Base-by-base conservation (phyloP, 2,797 vertebrate species). In the Anas bahamensis region DNA sequence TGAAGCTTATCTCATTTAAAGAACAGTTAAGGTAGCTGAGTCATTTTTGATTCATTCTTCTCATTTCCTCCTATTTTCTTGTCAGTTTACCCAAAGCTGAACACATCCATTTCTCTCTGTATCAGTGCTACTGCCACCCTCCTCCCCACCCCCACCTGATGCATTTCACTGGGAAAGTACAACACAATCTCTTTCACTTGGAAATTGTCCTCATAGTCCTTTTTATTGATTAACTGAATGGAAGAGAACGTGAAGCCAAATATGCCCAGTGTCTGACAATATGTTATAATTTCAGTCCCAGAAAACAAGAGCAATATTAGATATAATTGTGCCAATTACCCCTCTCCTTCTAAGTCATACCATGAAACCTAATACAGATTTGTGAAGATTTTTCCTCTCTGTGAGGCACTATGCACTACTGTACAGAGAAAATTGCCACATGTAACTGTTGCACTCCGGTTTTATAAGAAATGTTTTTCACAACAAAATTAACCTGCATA, bases 171-270 rank as follows among this genome's bases (percentile, higher is more conserved):
- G 37, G 39, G 52, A 78, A 93, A 93, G 79, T 46, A 31, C 19
- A 86, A 69, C 37, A 65, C 5, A 86, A 37, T 80, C 74, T 77
- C 53, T 83, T 88, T 79, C 64, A 84, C 28, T 7, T 42, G 11
- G 59, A 82, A 91, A 82, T 86, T 84, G n/a, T 92, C 89, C 64
- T 92, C 56, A 64, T 71, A 56, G 81, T 59, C 91, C 86, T 88
- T 93, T 83, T 85, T 93, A 89, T 93, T 91, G 81, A 96, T 86
- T 90, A 90, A 74, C 24, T 76, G 33, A 80, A 82, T 39, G 77
- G 65, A 68, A 86, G 83, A 82, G 35, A 83, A 84, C 41, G 52
- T 17, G 52, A 93, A 93, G n/a, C 53, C 29, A 59, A 50, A 33
- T 39, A 88, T 65, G 56, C 69, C 55, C 42, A 37, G 33, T 11